Evolutionary conservation across 1,140 invertebrate species (phyloP).

Genomic region (Listronotus oregonensis): DNA sequence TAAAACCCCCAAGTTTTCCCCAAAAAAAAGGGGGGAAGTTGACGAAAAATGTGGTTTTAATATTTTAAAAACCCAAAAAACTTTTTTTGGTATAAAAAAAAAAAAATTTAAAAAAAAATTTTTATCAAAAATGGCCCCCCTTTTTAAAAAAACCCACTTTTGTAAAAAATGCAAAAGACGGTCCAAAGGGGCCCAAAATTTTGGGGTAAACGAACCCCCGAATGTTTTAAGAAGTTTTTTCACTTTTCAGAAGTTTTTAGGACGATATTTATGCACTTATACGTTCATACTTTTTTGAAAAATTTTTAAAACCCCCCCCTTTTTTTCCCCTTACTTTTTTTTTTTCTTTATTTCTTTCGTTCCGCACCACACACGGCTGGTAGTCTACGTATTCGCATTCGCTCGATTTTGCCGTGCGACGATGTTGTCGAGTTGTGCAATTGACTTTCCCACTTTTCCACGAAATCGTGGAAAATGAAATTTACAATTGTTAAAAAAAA

Average conservation of each 20-base stretch:
- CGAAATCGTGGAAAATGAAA: neutral
- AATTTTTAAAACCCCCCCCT: constrained; percentile 3
- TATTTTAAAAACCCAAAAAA: too few relatives aligned
- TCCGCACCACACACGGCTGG: constrained; percentile 45
- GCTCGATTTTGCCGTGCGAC: constrained; percentile 12
- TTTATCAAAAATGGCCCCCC: too few relatives aligned
- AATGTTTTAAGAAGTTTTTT: constrained; percentile 44
- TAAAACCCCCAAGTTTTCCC: too few relatives aligned
- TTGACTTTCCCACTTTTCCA: neutral
- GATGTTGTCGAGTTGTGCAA: neutral
- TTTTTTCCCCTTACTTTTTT: constrained; percentile 24
- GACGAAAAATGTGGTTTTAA: too few relatives aligned
- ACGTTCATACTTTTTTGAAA: constrained; percentile 34
- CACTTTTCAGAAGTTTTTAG: constrained; percentile 26
- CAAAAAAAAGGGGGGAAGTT: too few relatives aligned
- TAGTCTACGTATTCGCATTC: constrained; percentile 41
- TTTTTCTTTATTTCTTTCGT: constrained; percentile 42
- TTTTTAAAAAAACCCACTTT: too few relatives aligned
- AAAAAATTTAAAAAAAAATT: too few relatives aligned
- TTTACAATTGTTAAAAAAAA: too few relatives aligned
- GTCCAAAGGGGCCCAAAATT: too few relatives aligned
- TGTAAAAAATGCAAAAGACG: constrained; percentile 50
- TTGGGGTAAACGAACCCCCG: too few relatives aligned
- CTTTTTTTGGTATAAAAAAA: too few relatives aligned
- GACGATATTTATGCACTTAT: constrained; percentile 29